A percentile compares a stretch with the other conserved stretches of the same genome.
Conservation (phyloP, 2,888 invertebrate genomes). For the Eumacrocentrus americanus region DNA sequence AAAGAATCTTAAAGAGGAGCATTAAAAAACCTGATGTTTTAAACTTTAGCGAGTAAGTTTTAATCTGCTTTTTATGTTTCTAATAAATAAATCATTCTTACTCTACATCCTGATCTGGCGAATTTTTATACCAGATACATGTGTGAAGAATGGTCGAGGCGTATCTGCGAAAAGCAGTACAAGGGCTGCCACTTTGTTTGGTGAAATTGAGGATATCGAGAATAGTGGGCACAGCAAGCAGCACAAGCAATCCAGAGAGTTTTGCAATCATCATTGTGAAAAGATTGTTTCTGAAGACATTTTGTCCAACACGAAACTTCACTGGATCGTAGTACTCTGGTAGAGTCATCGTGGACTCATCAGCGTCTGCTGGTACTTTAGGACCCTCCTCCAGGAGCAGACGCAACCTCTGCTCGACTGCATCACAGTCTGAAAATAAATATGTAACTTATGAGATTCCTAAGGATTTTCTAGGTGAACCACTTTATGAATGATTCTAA, state of each 20-base stretch:
- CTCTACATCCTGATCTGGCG: constrained; percentile 57
- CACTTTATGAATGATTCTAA: no score
- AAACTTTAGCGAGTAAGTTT: no score
- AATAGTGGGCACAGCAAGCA: constrained; percentile 78
- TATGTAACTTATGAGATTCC: constrained; percentile 3
- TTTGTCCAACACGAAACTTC: constrained; percentile 72
- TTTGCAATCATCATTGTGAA: constrained; percentile 75
- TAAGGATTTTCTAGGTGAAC: constrained; percentile 1
- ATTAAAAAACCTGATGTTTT: no score
- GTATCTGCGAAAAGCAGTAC: constrained; percentile 78
- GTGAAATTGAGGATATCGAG: constrained; percentile 75
- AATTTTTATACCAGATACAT: constrained; percentile 77
- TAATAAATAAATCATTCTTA: constrained; percentile 38
- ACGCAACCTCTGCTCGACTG: constrained; percentile 44
- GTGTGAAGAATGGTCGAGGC: constrained; percentile 79
- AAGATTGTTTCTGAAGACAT: constrained; percentile 73
- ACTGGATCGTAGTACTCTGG: constrained; percentile 74
- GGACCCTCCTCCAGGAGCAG: constrained; percentile 48
- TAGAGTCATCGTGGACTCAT: constrained; percentile 58
- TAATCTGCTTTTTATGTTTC: not conserved
- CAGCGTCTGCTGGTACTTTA: constrained; percentile 41
- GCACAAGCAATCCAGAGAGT: constrained; percentile 76
- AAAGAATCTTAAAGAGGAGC: not conserved
- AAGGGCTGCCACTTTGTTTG: constrained; percentile 70
- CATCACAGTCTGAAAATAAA: constrained; percentile 34